Evolutionary conservation across 2,888 invertebrate genomes (phyloP).

Genomic region (Heterodera filipjevi): DNA sequence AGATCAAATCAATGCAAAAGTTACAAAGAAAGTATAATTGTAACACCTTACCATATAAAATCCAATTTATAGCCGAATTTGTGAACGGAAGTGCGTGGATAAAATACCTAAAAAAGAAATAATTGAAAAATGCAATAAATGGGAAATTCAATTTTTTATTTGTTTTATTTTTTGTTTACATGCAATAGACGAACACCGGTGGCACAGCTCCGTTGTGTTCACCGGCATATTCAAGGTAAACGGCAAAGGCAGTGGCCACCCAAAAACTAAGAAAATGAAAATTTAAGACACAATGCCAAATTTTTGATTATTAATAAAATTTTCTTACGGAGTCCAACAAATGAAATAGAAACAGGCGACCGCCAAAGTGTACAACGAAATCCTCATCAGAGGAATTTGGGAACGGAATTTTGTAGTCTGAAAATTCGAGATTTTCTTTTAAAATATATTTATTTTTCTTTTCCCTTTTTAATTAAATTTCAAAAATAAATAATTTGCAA

Average conservation of each 20-base stretch:
- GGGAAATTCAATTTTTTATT: not conserved
- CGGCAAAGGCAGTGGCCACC: slow-evolving; percentile 61
- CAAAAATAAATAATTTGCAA: no score
- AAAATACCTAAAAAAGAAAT: slow-evolving; percentile 46
- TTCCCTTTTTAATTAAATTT: no score
- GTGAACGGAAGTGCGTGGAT: slow-evolving; percentile 64
- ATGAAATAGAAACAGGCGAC: slow-evolving; percentile 63
- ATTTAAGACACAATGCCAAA: not conserved
- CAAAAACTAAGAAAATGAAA: slow-evolving; percentile 30
- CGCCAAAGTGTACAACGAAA: slow-evolving; percentile 62
- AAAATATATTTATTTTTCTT: no score
- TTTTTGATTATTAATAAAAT: not conserved
- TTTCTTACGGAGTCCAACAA: slow-evolving; percentile 60
- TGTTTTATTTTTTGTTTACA: slow-evolving; percentile 36
- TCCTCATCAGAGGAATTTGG: slow-evolving; percentile 62
- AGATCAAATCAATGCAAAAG: no score
- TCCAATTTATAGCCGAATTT: slow-evolving; percentile 63
- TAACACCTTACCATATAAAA: slow-evolving; percentile 54
- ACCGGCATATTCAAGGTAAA: slow-evolving; percentile 58
- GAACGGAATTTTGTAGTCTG: slow-evolving; percentile 25
- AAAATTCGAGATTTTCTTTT: no score
- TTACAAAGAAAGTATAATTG: no score
- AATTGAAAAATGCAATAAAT: no score
- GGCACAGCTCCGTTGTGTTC: slow-evolving; percentile 51
- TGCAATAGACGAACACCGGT: slow-evolving; percentile 60